Evolutionary conservation across 2,888 invertebrate species (phyloP), one percentile per base, ranked within the genome.

Genomic region (Campoplex capitator): DNA sequence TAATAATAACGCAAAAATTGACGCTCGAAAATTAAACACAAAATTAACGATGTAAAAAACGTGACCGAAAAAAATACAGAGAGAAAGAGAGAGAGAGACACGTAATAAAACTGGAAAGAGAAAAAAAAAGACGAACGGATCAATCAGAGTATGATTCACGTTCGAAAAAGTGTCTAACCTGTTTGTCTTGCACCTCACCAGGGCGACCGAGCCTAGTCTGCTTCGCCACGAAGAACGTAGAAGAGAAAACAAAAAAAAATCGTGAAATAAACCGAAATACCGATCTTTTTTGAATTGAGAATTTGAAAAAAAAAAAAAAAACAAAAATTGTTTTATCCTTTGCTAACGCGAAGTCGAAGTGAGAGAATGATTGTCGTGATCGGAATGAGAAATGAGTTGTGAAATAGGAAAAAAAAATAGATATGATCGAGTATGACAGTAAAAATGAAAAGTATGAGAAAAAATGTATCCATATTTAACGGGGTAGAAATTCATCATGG

Each of bases 111-210:
- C 84, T 70, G 79, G 3, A 80, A 73, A 84, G 62, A 84, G 75
- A 42, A 42, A 42, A 42, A 42, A 8, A 85, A 77, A 76, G 77
- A 82, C 45, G 67, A 75, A 62, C 51, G 42, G 9, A 65, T 68
- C 45, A 45, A 45, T 13, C 13, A 13, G 45, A 45, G 11, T 45
- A 13, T 45, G 77, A 76, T 88, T 81, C 81, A 83, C 86, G 86
- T 86, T 81, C 74, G 80, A 80, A 75, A 23, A 88, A 84, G 83
- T 83, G 76, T 88, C 97, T 97, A 96, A 97, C 97, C 95, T 97
- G 97, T 95, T 96, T 96, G 51, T 95, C 95, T 94, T 96, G 96
- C 95, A 97, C 96, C 96, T 97, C 97, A 95, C 97, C 97, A 94
- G 97, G 97, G 95, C 97, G 97, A 95, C 96, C 96, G 95, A 96